Conservation (phyloP, 2,113 vertebrate species). For the Carlito syrichta region DNA sequence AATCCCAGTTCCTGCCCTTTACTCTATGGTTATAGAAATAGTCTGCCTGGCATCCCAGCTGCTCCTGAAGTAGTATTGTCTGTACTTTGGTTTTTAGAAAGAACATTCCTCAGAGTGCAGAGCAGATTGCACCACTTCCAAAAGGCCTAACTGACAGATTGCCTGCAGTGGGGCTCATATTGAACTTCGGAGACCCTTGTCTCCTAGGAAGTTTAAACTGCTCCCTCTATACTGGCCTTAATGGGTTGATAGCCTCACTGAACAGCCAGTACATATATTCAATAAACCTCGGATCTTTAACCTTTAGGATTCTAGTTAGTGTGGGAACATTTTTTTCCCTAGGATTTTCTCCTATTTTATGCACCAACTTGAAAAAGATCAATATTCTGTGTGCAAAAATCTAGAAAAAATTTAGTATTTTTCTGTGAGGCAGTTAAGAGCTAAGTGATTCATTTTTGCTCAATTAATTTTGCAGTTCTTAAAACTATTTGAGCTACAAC, state of each 20-base stretch:
- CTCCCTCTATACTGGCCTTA: neutral
- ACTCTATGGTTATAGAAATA: constrained; percentile 8
- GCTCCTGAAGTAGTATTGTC: neutral
- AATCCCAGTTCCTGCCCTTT: constrained; percentile 34
- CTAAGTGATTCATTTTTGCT: neutral
- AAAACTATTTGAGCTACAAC: neutral
- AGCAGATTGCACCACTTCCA: neutral
- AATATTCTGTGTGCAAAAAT: neutral
- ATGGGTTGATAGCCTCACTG: neutral
- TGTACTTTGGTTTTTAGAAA: neutral
- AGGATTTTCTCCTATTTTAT: neutral
- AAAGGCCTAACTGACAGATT: neutral
- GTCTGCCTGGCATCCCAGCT: neutral
- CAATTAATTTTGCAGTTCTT: neutral
- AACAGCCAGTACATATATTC: neutral
- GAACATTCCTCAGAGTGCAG: neutral
- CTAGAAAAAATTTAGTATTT: neutral
- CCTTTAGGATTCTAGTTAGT: neutral
- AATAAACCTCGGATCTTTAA: neutral
- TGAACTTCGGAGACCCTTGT: neutral
- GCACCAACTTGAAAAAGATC: neutral
- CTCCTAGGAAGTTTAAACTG: neutral
- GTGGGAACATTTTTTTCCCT: neutral
- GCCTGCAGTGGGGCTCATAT: neutral
- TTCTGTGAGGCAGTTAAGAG: neutral